Percentiles rank a stretch among this genome's conserved stretches.
phyloP scores from a whole-genome alignment of 1,140 invertebrate genomes.

The Uloborus diversus region DNA sequence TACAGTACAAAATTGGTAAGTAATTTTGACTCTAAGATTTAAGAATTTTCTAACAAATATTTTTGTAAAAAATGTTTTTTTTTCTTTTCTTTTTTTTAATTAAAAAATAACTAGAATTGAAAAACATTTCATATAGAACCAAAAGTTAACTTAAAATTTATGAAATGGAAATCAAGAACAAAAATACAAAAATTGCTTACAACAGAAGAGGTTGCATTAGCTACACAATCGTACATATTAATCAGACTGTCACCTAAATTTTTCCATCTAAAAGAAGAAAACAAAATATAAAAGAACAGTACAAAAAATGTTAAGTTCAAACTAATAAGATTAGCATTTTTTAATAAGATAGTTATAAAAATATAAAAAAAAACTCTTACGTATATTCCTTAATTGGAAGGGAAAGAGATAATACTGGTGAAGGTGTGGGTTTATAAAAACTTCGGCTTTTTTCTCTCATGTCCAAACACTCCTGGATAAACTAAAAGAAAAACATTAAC shows the following conservation, averaged over 20 bases:
- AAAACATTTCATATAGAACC: too few species aligned
- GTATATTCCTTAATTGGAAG: conserved; percentile 71
- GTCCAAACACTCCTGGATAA: conserved; percentile 72
- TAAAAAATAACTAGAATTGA: too few species aligned
- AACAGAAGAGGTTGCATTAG: conserved; percentile 59
- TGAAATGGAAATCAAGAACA: too few species aligned
- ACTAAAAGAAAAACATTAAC: conserved; percentile 58
- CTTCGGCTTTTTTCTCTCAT: conserved; percentile 72
- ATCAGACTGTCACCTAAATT: conserved; percentile 74
- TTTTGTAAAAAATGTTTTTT: too few species aligned
- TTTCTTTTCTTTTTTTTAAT: too few species aligned
- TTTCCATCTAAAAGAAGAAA: conserved; percentile 69
- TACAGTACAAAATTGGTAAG: too few species aligned
- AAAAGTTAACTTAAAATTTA: too few species aligned
- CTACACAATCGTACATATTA: conserved; percentile 74
- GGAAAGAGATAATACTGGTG: conserved; percentile 70
- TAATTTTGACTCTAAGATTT: too few species aligned
- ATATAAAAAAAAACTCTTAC: too few species aligned
- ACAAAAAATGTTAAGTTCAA: background rate
- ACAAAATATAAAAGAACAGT: background rate
- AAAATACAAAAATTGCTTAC: too few species aligned
- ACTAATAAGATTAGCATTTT: background rate
- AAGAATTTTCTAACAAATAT: too few species aligned
- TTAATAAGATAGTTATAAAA: too few species aligned
- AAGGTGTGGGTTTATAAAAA: conserved; percentile 69